Evolutionary conservation across 2,888 invertebrate genomes (phyloP).

Genomic region (Sarcophaga subvicina): DNA sequence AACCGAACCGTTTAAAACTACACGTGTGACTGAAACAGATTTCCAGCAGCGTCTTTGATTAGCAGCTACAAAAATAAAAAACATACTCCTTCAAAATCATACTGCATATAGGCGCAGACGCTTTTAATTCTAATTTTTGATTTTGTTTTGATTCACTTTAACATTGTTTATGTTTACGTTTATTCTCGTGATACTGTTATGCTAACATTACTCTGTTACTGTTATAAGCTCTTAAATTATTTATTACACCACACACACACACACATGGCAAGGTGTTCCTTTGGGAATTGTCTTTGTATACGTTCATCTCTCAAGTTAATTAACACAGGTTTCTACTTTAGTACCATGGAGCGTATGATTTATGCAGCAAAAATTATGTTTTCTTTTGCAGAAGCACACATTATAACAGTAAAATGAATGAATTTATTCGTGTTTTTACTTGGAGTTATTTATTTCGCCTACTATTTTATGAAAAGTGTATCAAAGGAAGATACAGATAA

Average conservation of each 20-base stretch:
- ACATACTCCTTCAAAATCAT: background rate
- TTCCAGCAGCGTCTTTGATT: constrained; percentile 20
- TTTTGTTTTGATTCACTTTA: constrained; percentile 24
- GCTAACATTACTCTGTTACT: background rate
- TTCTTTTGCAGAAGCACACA: too few relatives aligned
- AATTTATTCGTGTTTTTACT: too few relatives aligned
- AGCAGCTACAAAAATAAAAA: background rate
- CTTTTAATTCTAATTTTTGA: background rate
- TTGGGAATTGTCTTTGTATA: background rate
- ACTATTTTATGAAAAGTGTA: too few relatives aligned
- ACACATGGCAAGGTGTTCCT: background rate
- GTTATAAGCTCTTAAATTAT: background rate
- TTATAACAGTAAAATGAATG: too few relatives aligned
- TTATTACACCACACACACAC: background rate
- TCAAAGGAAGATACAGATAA: too few relatives aligned
- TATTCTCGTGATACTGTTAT: background rate
- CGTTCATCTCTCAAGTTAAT: background rate
- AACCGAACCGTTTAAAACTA: constrained; percentile 5
- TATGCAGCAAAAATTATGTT: too few relatives aligned
- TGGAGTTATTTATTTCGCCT: too few relatives aligned
- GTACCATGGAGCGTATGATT: background rate
- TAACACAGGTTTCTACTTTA: background rate
- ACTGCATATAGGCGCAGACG: constrained; percentile 39
- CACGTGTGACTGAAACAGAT: constrained; percentile 43
- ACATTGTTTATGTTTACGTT: constrained; percentile 40